A percentile compares a stretch with the other conserved stretches of the same genome.
phyloP scores from a whole-genome alignment of 2,888 invertebrate species.

The Lasioglossum marginatum region DNA sequence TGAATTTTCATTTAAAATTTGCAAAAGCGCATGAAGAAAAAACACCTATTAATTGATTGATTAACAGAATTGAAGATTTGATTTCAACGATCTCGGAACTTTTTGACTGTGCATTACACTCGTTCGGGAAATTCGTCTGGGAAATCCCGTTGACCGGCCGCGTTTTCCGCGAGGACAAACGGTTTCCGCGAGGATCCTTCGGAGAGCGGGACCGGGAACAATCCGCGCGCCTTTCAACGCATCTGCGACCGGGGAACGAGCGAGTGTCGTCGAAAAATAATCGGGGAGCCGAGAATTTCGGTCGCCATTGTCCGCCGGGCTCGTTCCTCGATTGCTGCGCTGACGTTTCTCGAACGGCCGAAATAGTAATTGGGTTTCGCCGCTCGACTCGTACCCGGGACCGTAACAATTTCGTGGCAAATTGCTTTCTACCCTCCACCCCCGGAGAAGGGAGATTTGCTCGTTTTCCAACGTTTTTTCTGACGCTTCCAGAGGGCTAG shows the following conservation, averaged over 20 bases:
- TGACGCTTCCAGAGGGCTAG: background rate
- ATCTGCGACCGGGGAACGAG: background rate
- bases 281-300: slow-evolving; percentile 26
- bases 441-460: background rate
- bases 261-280: slow-evolving; percentile 44
- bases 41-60: too few species aligned
- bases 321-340: slow-evolving; percentile 21
- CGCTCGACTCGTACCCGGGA: background rate
- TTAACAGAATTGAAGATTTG: background rate
- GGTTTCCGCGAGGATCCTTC: slow-evolving; percentile 9
- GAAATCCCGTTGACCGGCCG: slow-evolving; percentile 34
- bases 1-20: too few species aligned
- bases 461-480: background rate
- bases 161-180: background rate
- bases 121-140: slow-evolving; percentile 26
- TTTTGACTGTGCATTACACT: slow-evolving; percentile 15
- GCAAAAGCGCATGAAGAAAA: too few species aligned
- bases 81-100: background rate
- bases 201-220: background rate
- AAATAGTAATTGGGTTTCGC: slow-evolving; percentile 46
- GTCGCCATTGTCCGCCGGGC: slow-evolving; percentile 25
- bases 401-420: slow-evolving; percentile 33
- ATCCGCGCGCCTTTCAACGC: slow-evolving; percentile 20
- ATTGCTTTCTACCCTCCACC: slow-evolving; percentile 1
- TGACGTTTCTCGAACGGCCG: slow-evolving; percentile 30